Evolutionary conservation across 2,113 vertebrate species (phyloP).

Genomic region (Anolis sagrei): DNA sequence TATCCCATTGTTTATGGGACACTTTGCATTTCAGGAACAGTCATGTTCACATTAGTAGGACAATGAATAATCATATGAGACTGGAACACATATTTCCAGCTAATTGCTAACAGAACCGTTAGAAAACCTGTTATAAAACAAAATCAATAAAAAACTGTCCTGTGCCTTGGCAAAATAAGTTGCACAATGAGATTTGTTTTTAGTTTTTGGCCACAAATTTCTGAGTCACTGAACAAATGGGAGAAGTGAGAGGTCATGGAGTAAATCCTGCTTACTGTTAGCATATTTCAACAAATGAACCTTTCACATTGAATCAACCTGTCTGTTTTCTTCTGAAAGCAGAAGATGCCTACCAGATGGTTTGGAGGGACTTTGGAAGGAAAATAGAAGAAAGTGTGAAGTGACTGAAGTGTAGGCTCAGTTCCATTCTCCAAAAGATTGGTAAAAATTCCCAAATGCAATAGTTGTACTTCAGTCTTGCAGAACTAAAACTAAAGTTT

Average conservation of each 20-base stretch:
- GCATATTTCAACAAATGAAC: neutral
- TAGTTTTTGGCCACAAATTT: neutral
- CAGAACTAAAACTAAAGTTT: neutral
- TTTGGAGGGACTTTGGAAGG: neutral
- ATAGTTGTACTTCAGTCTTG: constrained; percentile 25
- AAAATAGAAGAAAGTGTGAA: constrained; percentile 29
- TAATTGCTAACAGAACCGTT: constrained; percentile 7
- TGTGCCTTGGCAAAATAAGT: neutral
- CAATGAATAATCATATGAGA: neutral
- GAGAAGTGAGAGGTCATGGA: neutral
- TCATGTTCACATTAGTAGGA: neutral
- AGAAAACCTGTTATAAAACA: neutral
- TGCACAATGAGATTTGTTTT: neutral
- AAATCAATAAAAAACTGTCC: neutral
- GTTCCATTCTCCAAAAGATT: constrained; percentile 3
- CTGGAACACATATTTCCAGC: neutral
- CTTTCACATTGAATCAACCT: constrained; percentile 24
- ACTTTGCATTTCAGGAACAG: neutral
- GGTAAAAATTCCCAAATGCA: neutral
- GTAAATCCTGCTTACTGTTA: neutral
- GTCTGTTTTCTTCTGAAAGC: constrained; percentile 1
- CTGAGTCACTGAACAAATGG: neutral
- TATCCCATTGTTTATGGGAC: neutral
- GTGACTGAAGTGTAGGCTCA: neutral
- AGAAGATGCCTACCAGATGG: constrained; percentile 7